Base-by-base conservation (phyloP, 35 echinoderm and acorn worm genomes). In the Strongylocentrotus purpuratus region DNA sequence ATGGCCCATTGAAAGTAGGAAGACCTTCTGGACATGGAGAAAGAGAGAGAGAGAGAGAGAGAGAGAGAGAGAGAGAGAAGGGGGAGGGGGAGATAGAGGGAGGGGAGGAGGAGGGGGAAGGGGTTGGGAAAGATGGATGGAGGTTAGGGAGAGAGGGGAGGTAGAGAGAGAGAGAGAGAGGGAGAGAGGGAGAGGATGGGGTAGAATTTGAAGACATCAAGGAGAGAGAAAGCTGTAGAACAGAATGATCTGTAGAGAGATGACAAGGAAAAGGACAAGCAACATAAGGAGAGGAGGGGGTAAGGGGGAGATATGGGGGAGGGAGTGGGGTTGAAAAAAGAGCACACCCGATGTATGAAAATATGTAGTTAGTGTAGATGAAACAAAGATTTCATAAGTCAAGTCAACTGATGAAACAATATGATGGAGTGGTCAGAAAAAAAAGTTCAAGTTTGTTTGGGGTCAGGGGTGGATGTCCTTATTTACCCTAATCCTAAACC, bases 351-450 rank as follows among this genome's bases (percentile, higher is more conserved):
- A n/a, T n/a, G n/a, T n/a, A n/a, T n/a, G n/a, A 14, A 55, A 55
- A 55, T 55, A 55, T 70, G 61, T 28, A 70, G 18, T 70, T 70
- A 6, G 6, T 28, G 61, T 22, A 28, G 61, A 70, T 14, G 13
- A 65, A 65, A 65, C 13, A 65, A 65, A 6, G 18, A 70, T 70
- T 70, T 18, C 61, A 70, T 22, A 25, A 70, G 61, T 70, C 61
- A 70, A 25, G 1, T 22, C 61, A 28, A 22, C 61, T 70, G 61
- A 28, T 88, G 87, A 18, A 18, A 88, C 45, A 88, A 32, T 41
- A 88, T 88, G 87, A 88, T 88, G 87, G 87, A 88, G 87, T 88
- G 87, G 87, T 88, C 87, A 46, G 87, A 35, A 33, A 33, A 55
- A 55, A 55, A 55, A n/a, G 50, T 55, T 55, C n/a, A 86, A 33